phyloP scores from a whole-genome alignment of 2,888 invertebrate species.

The Elmis aenea region DNA sequence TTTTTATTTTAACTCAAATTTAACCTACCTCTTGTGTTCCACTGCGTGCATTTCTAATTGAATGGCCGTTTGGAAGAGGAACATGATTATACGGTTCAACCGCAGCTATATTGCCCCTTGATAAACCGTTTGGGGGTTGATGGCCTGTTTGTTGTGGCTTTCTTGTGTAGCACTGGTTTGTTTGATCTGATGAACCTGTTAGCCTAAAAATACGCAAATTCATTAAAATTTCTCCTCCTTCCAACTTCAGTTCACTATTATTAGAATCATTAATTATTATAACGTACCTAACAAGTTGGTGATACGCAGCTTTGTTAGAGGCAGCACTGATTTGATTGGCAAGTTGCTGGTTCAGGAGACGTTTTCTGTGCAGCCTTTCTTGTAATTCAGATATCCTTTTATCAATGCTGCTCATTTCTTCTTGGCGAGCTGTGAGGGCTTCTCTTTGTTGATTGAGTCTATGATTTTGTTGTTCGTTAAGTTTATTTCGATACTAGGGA shows the following conservation, averaged over 20 bases:
- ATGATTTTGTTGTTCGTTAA: conserved; percentile 92
- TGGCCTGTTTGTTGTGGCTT: conserved; percentile 37
- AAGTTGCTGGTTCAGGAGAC: conserved; percentile 75
- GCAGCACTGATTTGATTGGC: conserved; percentile 56
- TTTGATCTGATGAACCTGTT: conserved; percentile 42
- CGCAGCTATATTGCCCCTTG: conserved; percentile 77
- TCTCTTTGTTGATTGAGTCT: conserved; percentile 85
- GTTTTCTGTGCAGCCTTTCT: conserved; percentile 82
- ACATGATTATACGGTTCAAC: conserved; percentile 86
- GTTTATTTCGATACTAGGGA: conserved; percentile 96
- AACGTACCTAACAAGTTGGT: conserved; percentile 43
- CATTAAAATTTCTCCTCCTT: neutral
- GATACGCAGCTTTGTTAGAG: conserved; percentile 45
- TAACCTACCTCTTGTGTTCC: conserved; percentile 40
- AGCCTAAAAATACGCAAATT: conserved; percentile 31
- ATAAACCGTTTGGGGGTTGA: conserved; percentile 52
- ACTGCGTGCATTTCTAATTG: conserved; percentile 30
- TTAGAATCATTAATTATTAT: conserved; percentile 2
- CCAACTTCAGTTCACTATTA: neutral
- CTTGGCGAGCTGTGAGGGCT: conserved; percentile 80
- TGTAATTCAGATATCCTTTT: conserved; percentile 90
- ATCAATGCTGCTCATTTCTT: conserved; percentile 89
- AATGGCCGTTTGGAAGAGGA: conserved; percentile 57
- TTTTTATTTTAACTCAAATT: neutral
- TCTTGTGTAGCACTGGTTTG: conserved; percentile 39